Conservation (phyloP, 1,140 invertebrate species). For the Apocrypta bakeri region DNA sequence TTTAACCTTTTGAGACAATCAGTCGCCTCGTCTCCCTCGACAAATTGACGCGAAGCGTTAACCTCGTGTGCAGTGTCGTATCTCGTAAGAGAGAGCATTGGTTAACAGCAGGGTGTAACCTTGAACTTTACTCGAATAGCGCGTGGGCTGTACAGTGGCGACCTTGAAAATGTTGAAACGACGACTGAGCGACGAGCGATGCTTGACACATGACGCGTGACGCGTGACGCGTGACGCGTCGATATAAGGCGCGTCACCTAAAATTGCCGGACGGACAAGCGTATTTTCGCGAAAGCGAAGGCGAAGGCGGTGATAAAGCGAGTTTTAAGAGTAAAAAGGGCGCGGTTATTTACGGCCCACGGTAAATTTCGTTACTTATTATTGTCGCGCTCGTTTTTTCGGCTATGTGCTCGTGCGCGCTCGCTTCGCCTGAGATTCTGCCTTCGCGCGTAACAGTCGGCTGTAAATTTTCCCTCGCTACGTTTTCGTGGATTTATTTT, state of each 20-base stretch:
- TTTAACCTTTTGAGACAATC: not conserved
- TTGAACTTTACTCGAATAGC: conserved; percentile 32
- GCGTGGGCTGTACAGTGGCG: not conserved
- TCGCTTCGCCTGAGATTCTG: not conserved
- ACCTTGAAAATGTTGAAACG: conserved; percentile 6
- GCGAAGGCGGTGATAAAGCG: conserved; percentile 19
- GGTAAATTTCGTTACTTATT: conserved; percentile 26
- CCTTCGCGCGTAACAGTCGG: no score
- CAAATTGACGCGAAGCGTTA: conserved; percentile 30
- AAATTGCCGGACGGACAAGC: conserved; percentile 44
- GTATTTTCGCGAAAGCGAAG: conserved; percentile 28
- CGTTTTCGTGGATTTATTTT: not conserved
- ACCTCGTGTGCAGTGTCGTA: not conserved
- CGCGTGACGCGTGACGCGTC: not conserved
- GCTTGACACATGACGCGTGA: no score
- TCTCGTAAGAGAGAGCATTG: not conserved
- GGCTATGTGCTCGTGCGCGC: not conserved
- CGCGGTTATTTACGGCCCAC: conserved; percentile 33
- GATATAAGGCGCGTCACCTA: conserved; percentile 30
- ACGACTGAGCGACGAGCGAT: not conserved
- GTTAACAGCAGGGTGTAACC: not conserved
- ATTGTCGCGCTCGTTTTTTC: not conserved
- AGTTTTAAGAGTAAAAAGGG: conserved; percentile 36
- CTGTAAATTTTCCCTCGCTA: no score
- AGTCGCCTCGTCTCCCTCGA: not conserved